These are phyloP conservation scores for Antheraea yamamai DNA, from an alignment of 2,888 invertebrate genomes.

Conservation along the genomic window DNA sequence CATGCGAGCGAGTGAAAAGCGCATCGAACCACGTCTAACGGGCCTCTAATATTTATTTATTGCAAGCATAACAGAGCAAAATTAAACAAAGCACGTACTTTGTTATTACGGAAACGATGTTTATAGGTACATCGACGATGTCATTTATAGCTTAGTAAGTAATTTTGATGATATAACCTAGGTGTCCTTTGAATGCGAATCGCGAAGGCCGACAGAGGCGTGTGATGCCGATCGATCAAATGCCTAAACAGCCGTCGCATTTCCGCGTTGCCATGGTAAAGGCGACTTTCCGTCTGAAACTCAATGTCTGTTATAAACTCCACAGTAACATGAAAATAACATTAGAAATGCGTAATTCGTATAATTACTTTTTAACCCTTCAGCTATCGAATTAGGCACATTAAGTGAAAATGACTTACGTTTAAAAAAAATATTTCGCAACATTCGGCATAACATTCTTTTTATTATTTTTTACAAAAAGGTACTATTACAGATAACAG, in stretches of 20 bases:
- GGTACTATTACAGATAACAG: too few relatives aligned
- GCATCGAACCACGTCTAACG: constrained; percentile 14
- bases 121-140: not conserved
- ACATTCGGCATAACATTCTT: too few relatives aligned
- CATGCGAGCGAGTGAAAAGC: constrained; percentile 34
- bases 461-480: too few relatives aligned
- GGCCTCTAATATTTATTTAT: not conserved
- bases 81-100: not conserved
- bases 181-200: not conserved
- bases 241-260: not conserved
- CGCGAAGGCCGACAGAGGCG: constrained; percentile 3
- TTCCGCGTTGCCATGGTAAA: constrained; percentile 6
- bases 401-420: too few relatives aligned
- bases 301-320: not conserved
- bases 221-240: constrained; percentile 15
- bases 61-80: not conserved
- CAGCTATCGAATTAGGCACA: too few relatives aligned
- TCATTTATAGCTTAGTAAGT: not conserved
- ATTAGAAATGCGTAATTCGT: not conserved
- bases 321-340: not conserved
- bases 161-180: constrained; percentile 3
- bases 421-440: too few relatives aligned
- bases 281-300: constrained; percentile 10
- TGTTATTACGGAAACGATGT: not conserved
- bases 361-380: not conserved